A percentile compares a stretch with the other conserved stretches of the same genome.
phyloP scores from a whole-genome alignment of 2,113 vertebrate species.

The Tympanuchus pallidicinctus region DNA sequence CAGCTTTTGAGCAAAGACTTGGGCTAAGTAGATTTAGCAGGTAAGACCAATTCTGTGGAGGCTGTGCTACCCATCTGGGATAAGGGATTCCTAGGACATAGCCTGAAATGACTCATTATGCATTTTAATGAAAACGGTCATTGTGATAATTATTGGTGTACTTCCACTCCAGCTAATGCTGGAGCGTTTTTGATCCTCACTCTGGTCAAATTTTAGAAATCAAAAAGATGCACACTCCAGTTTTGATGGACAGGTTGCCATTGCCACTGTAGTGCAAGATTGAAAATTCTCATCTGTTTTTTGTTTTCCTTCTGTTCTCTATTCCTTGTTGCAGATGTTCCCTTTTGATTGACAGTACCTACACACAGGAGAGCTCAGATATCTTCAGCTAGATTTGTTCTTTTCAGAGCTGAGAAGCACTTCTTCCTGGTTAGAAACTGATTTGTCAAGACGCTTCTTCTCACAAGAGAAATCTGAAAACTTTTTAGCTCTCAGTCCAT shows the following conservation, averaged over 20 bases:
- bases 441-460: not conserved
- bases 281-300: not conserved
- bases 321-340: not conserved
- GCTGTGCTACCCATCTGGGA: not conserved
- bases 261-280: rapidly evolving
- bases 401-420: not conserved
- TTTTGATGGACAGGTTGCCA: not conserved
- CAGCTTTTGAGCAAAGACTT: not conserved
- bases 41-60: not conserved
- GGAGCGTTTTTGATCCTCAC: not conserved
- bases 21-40: not conserved
- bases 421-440: not conserved
- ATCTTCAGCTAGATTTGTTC: not conserved
- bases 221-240: not conserved
- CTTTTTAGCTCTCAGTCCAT: not conserved
- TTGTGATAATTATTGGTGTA: not conserved
- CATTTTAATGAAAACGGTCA: not conserved
- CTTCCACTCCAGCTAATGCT: not conserved
- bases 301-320: not conserved
- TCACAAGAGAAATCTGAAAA: not conserved
- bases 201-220: not conserved
- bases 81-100: not conserved
- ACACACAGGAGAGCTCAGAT: not conserved
- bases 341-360: not conserved
- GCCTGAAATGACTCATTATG: not conserved